Evolutionary conservation across 2,888 invertebrate genomes (phyloP), one percentile per base, ranked within the genome.

Genomic region (Enoplolaimus lenunculus): DNA sequence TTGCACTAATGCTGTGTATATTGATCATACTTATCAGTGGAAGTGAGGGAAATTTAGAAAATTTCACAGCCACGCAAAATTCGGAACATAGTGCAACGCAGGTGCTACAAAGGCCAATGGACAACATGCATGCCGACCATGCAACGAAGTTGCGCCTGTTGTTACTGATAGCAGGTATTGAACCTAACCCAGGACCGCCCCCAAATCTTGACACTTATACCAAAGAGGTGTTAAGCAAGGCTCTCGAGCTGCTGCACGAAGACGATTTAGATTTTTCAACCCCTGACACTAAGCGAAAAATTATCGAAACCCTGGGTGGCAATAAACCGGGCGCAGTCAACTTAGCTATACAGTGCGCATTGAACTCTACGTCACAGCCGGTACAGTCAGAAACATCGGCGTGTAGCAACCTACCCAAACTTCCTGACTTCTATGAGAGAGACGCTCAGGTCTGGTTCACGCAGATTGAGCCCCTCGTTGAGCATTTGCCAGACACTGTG

Each of bases 351-450:
- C n/a, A n/a, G n/a, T n/a, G n/a, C n/a, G n/a, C n/a, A n/a, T n/a
- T n/a, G n/a, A n/a, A n/a, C n/a, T n/a, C n/a, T n/a, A n/a, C n/a
- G n/a, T n/a, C n/a, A n/a, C n/a, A n/a, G n/a, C n/a, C n/a, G n/a
- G n/a, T n/a, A 21, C 57, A 21, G n/a, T n/a, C n/a, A n/a, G n/a
- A 21, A 16, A n/a, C n/a, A n/a, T n/a, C 16, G 57, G 57, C n/a
- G n/a, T 57, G 57, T 57, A 57, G n/a, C 16, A 57, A 16, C n/a
- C 16, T 57, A 57, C n/a, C n/a, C n/a, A 57, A 57, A 57, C 57
- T 57, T 16, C 57, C 57, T 57, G 64, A 62, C 26, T 62, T 62
- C n/a, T 62, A 62, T 26, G 64, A 62, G 31, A 62, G 31, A n/a
- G 64, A 62, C 64, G 7, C 64, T 7, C 7, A 33, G 7, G 31